These are phyloP conservation scores for Probaryconus sp. DNA, from an alignment of 1,140 invertebrate genomes.

Conservation along the genomic window DNA sequence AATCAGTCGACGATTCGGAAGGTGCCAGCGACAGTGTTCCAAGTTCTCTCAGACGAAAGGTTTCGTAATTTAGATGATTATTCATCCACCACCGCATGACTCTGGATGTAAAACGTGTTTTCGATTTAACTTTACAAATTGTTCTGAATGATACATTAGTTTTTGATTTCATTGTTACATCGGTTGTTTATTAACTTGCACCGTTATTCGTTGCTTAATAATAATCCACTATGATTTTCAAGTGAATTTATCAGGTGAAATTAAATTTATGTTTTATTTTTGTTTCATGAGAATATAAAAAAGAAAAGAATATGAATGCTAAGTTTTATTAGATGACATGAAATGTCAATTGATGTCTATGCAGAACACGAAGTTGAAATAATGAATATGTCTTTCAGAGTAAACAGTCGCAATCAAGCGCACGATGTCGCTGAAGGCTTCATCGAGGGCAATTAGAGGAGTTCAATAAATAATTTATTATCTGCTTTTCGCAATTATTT, in stretches of 20 bases:
- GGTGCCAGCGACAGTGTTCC: conserved; percentile 1
- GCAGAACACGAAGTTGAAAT: no score
- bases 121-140: conserved; percentile 26
- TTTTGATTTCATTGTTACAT: conserved; percentile 41
- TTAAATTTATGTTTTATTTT: no score
- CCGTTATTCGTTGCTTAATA: conserved; percentile 34
- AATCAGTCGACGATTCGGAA: conserved; percentile 26
- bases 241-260: no score
- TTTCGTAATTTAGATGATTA: conserved; percentile 45
- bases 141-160: conserved; percentile 20
- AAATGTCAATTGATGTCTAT: no score
- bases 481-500: conserved; percentile 33
- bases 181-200: conserved; percentile 40
- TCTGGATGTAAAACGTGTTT: conserved; percentile 34
- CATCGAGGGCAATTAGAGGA: conserved; percentile 37
- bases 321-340: no score
- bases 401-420: conserved; percentile 7
- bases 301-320: no score
- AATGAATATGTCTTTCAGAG: no score
- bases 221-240: conserved; percentile 5
- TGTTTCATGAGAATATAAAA: no score
- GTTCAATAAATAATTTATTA: conserved; percentile 38
- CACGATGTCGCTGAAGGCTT: conserved; percentile 6
- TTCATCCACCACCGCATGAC: conserved; percentile 41
- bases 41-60: conserved; percentile 25